Base-by-base conservation (phyloP, 2,113 vertebrate species). In the Lipophrys pholis region DNA sequence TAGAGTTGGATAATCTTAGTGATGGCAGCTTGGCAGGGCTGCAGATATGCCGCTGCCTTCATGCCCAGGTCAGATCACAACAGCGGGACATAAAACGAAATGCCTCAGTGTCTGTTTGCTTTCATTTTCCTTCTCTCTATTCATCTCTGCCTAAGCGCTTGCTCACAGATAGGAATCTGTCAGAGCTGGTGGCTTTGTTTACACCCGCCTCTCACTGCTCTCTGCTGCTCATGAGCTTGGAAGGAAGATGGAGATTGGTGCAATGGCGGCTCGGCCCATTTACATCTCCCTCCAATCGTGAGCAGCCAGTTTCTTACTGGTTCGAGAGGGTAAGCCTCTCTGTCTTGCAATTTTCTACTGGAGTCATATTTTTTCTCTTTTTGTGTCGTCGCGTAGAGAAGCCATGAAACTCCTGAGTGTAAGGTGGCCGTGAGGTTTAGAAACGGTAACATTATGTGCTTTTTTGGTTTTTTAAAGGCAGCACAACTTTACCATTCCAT, bases 1-100 rank as follows among this genome's bases (percentile, higher is more conserved):
- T 77, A 68, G 87, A 90, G 79, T 66, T 58, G 36, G 68, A 87
- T 92, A 84, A 91, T 89, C 87, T 87, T 41, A 52, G 64, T 10
- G 74, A 86, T 73, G 87, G 73, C 78, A 74, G 69, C 86, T 85
- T 90, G 88, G 86, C 88, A 80, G 64, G 11, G 49, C 66, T 54
- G 58, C 59, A 72, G 30, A 73, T 72, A 76, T 63, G 80, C 66
- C 50, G 39, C 58, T 45, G 70, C 80, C 72, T 85, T 76, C 66
- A 80, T 79, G 80, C 73, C 49, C 57, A 76, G 81, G 78, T 76
- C 81, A 84, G 77, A 86, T 76, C 76, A 78, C 55, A 42, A 61
- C 68, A 75, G 83, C 16, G 14, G 66, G 59, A 59, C 39, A 69
- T 50, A 69, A 87, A 89, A 68, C 78, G 72, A 76, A 89, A 86